Conservation (phyloP, 2,797 vertebrate genomes). For the Coreius guichenoti region DNA sequence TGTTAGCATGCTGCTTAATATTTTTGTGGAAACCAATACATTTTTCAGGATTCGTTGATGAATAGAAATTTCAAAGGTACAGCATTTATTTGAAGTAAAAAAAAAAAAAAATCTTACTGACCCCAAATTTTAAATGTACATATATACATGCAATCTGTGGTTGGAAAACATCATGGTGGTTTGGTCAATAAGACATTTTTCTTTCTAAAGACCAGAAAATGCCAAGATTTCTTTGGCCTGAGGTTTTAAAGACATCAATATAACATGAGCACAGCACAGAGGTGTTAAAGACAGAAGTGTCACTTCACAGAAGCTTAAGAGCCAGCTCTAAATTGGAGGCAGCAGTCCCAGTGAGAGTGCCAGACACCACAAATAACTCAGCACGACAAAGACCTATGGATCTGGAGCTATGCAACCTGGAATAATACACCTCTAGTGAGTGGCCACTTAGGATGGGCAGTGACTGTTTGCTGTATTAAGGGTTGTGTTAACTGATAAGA, state of each 20-base stretch:
- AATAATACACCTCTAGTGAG: neutral
- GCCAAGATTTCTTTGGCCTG: neutral
- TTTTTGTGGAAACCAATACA: too few species aligned
- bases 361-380: slow-evolving; percentile 31
- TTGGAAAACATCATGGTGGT: neutral
- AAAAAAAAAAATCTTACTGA: neutral
- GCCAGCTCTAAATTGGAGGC: slow-evolving; percentile 16
- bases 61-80: neutral
- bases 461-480: neutral
- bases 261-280: neutral
- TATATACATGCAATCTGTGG: neutral
- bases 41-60: neutral
- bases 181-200: neutral
- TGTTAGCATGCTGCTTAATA: too few species aligned
- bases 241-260: neutral
- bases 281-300: neutral
- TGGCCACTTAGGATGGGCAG: neutral
- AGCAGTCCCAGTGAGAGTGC: neutral
- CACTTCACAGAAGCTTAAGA: slow-evolving; percentile 11
- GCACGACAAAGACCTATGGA: neutral
- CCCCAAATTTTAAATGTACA: neutral
- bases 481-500: neutral
- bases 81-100: too few species aligned
- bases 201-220: slow-evolving; percentile 6
- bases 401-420: neutral